phyloP scores from a whole-genome alignment of 1,140 invertebrate genomes.

The Macrotrachela quadricornifera region DNA sequence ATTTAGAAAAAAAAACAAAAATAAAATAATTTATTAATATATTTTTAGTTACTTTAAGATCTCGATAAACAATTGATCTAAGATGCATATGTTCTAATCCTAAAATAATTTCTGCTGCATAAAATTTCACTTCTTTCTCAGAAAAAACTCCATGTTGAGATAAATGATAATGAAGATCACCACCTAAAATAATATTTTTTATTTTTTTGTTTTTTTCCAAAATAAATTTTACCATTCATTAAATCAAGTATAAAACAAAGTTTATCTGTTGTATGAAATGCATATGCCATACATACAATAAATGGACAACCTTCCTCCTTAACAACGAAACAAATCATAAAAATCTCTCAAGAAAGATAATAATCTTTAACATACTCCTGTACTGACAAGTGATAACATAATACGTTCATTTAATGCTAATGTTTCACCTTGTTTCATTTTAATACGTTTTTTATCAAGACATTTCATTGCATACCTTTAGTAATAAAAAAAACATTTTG shows the following conservation, averaged over 20 bases:
- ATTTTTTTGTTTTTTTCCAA: not conserved
- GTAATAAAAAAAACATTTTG: not conserved
- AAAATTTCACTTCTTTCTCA: conserved; percentile 95
- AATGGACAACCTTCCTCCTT: conserved; percentile 88
- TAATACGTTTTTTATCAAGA: conserved; percentile 96
- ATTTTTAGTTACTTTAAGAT: conserved; percentile 47
- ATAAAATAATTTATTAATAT: not conserved
- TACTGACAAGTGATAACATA: conserved; percentile 95
- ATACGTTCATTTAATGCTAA: conserved; percentile 94
- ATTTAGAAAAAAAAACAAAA: conserved; percentile 11
- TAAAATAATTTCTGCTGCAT: conserved; percentile 77
- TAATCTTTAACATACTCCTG: conserved; percentile 49
- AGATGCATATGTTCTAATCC: conserved; percentile 99
- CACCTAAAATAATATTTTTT: conserved; percentile 35
- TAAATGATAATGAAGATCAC: conserved; percentile 98
- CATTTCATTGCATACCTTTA: conserved; percentile 89
- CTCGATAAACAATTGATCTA: conserved; percentile 87
- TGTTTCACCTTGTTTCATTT: conserved; percentile 99
- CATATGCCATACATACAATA: conserved; percentile 99
- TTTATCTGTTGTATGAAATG: conserved; percentile 93
- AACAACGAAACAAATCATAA: conserved; percentile 12
- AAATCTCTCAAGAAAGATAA: too few relatives aligned
- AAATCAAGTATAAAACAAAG: conserved; percentile 96
- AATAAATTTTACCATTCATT: conserved; percentile 57
- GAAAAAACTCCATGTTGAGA: conserved; percentile 97